phyloP scores from a whole-genome alignment of 2,113 vertebrate genomes.

The Phrynosoma blainvillii region DNA sequence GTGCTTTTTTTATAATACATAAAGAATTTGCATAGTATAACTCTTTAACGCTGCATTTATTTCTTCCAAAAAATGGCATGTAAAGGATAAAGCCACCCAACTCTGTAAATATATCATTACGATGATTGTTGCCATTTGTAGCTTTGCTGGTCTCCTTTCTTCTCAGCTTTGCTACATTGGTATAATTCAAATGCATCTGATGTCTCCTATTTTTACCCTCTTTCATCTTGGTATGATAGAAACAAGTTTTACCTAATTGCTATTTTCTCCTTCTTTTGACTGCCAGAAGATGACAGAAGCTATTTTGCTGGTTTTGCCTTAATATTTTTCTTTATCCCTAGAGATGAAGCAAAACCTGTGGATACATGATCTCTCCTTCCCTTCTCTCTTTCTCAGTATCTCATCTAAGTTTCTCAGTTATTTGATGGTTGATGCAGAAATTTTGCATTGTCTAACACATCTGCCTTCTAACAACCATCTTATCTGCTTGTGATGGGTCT shows the following conservation, averaged over 20 bases:
- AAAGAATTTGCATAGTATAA: neutral
- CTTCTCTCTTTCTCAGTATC: neutral
- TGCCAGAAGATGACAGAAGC: neutral
- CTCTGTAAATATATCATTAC: neutral
- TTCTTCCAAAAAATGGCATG: neutral
- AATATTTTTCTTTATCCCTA: neutral
- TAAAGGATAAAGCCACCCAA: no score
- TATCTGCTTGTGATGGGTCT: no score
- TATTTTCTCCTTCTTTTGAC: neutral
- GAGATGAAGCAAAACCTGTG: neutral
- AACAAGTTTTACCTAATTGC: neutral
- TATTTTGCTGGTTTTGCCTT: neutral
- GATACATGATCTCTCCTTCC: neutral
- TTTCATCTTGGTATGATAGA: neutral
- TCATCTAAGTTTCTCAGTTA: constrained; percentile 3
- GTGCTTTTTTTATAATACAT: neutral
- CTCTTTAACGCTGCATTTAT: neutral
- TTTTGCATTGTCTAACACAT: neutral
- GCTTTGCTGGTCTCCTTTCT: constrained; percentile 1
- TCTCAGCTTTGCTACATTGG: neutral
- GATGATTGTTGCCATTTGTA: constrained; percentile 3
- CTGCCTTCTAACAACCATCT: no score
- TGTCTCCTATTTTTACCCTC: neutral
- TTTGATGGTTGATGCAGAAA: neutral
- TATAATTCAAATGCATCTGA: neutral